These are phyloP conservation scores for Parazoanthus swiftii DNA, from an alignment of 92 coral and sea anemone species.

Conservation along the genomic window DNA sequence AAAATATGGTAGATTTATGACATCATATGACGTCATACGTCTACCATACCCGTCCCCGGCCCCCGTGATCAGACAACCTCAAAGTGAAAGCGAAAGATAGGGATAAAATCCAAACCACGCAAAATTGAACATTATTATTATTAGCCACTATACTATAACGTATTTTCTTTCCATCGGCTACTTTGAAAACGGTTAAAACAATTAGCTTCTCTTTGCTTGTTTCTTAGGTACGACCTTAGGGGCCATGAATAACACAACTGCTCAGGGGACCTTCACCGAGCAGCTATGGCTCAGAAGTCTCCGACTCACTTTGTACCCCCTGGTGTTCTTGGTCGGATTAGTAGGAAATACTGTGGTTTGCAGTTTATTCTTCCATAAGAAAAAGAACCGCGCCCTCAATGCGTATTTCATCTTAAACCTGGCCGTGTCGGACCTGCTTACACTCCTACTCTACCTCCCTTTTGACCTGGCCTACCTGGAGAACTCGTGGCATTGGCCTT, in stretches of 20 bases:
- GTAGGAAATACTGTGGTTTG: constrained; percentile 71
- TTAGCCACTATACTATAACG: too few species aligned
- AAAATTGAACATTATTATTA: too few species aligned
- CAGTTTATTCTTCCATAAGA: constrained; percentile 54
- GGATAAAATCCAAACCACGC: too few species aligned
- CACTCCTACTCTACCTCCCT: constrained; percentile 68
- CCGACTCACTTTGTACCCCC: constrained; percentile 68
- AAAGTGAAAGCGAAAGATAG: too few species aligned
- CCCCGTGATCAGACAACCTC: too few species aligned
- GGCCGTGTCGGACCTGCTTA: constrained; percentile 74
- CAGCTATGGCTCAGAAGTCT: constrained; percentile 64
- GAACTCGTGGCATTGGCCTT: constrained; percentile 72
- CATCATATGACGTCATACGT: too few species aligned
- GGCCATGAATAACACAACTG: constrained; percentile 57
- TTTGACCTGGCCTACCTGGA: constrained; percentile 81
- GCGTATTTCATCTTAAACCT: constrained; percentile 80
- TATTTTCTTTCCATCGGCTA: too few species aligned
- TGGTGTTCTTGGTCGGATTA: constrained; percentile 68
- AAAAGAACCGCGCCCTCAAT: constrained; percentile 59
- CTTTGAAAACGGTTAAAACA: too few species aligned
- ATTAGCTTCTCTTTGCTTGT: background rate
- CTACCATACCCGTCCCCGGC: too few species aligned
- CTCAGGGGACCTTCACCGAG: constrained; percentile 39
- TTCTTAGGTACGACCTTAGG: background rate
- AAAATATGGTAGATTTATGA: too few species aligned